Evolutionary conservation across 2,113 vertebrate species (phyloP), one percentile per base, ranked within the genome.

Genomic region (Capra hircus): DNA sequence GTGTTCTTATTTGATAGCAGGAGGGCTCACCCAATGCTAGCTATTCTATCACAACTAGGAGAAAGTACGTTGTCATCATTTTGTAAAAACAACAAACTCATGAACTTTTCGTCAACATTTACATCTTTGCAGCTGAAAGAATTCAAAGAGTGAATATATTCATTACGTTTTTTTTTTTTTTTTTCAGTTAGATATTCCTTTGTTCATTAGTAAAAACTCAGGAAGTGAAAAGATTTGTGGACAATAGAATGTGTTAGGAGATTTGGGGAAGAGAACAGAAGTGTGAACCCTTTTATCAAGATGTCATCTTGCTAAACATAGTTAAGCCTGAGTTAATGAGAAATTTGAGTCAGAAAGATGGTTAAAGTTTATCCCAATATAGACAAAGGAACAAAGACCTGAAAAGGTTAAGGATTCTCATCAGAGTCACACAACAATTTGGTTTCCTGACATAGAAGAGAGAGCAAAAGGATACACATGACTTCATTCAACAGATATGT

Each of bases 401-500:
- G 14, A 28, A 57, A n/a, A n/a, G 33, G 25, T 52, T 33, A 74
- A 40, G 36, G 25, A 15, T 30, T 27, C 74, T 27, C 59, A 33
- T 40, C 4, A 30, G 82, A 86, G 30, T 48, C 10, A 30, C 9
- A 48, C 4, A 5, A 45, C 7, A 6, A 4, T 23, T 36, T 40
- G n/a, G 28, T 16, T 43, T 7, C 13, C 45, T 90, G 33, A 78
- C 23, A 6, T 3, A 5, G 25, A 19, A 55, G 57, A 28, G 5
- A 33, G n/a, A 36, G n/a, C 9, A 33, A 33, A 81, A 52, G 7
- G 1, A 6, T 21, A 23, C 8, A 10, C 4, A 1, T 3, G 13
- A 36, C 59, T 36, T 30, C 21, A 27, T 43, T 15, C 59, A 88
- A 10, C 28, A n/a, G 13, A 23, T 3, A 25, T 1, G 25, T 4